phyloP scores from a whole-genome alignment of 2,113 vertebrate genomes.

The Neomonachus schauinslandi region DNA sequence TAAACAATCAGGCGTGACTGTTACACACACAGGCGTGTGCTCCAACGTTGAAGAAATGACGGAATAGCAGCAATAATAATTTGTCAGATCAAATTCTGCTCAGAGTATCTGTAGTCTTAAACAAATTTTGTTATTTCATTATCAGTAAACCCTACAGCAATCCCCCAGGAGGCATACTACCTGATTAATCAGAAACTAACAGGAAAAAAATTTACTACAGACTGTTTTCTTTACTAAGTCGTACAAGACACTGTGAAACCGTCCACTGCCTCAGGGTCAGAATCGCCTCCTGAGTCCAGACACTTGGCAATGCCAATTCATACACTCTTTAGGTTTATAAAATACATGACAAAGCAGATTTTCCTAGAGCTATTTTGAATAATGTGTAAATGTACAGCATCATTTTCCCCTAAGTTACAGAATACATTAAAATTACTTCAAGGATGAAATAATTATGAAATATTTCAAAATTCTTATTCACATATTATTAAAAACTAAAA shows the following conservation, averaged over 20 bases:
- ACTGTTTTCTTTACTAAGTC: not conserved
- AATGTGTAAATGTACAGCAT: not conserved
- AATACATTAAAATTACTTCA: not conserved
- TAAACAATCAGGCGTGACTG: fast-evolving
- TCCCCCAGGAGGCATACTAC: not conserved
- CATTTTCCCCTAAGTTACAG: not conserved
- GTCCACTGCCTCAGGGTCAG: not conserved
- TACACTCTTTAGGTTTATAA: not conserved
- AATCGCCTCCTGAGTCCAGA: no score
- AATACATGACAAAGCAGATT: not conserved
- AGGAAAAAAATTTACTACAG: not conserved
- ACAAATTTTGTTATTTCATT: not conserved
- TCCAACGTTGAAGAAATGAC: not conserved
- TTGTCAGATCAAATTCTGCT: not conserved
- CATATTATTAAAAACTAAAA: not conserved
- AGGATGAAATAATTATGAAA: not conserved
- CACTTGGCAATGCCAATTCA: not conserved
- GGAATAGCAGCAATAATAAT: not conserved
- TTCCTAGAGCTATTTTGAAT: not conserved
- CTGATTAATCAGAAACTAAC: not conserved
- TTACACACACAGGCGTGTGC: not conserved
- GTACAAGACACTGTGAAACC: not conserved
- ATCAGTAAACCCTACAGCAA: not conserved
- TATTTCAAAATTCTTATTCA: not conserved
- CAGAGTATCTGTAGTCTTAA: no score